Base-by-base conservation (phyloP, 2,113 vertebrate genomes). In the Arvicanthis niloticus region DNA sequence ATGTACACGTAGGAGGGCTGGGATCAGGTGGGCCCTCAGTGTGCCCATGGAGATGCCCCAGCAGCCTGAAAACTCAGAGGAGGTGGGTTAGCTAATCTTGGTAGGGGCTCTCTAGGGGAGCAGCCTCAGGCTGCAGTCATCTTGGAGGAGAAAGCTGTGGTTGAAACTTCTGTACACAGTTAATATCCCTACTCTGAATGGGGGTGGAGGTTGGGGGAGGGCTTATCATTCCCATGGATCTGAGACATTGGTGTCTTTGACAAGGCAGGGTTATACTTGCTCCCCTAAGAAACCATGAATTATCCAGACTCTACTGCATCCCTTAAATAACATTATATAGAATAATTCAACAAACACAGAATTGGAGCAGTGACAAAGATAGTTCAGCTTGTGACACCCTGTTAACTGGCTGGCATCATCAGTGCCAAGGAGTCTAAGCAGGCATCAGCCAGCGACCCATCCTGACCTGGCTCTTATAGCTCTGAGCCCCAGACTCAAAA, bases 1-100 rank as follows among this genome's bases (percentile, higher is more conserved):
- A n/a, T 10, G 0, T 3, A 5, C 13, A 24, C 0, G 6, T 13
- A 62, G 58, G 1, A 82, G 40, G 51, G 17, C 17, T 21, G 17
- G 34, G 8, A 10, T 80, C 51, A 34, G 77, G 31, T 53, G 31
- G 48, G 34, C 9, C 77, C 48, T 53, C 48, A 31, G 31, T 1
- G 4, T 31, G 17, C 77, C 26, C 10, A 81, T n/a, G 21, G 53
- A 40, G 80, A 60, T 26, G 22, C 2, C 58, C 37, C 22, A 8
- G 37, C 21, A 40, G 31, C 53, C 21, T 82, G 53, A 53, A 82
- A 40, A 40, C 78, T 58, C 21, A 1, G 37, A 62, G 58, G 7
- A 42, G 81, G 22, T 40, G 4, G 24, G 24, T 2, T 42, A 31
- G n/a, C 53, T 62, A 16, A 42, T 84, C 58, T 62, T 84, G 58